Conservation (phyloP, 2,113 vertebrate genomes). For the Cariama cristata region DNA sequence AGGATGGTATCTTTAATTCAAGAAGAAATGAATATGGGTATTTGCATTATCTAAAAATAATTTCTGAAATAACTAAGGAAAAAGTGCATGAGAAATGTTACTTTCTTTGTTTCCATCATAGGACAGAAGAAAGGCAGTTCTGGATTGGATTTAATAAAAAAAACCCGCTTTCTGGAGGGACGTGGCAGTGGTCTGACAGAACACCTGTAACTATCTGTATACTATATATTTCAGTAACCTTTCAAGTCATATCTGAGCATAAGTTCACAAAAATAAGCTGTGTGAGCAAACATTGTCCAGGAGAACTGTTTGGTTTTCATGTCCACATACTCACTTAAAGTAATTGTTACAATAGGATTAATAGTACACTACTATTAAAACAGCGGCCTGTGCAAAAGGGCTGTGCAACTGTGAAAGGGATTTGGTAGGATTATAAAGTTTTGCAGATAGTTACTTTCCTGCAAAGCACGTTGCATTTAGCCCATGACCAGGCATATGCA, state of each 20-base stretch:
- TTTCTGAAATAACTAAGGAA: neutral
- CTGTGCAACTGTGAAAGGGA: neutral
- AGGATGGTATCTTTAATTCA: neutral
- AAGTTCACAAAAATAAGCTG: neutral
- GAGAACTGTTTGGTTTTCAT: neutral
- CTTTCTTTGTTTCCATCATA: conserved; percentile 33
- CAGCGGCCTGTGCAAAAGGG: neutral
- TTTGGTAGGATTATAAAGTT: neutral
- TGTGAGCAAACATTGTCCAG: neutral
- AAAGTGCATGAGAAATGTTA: neutral
- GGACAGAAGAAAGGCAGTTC: conserved; percentile 88
- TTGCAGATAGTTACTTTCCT: neutral
- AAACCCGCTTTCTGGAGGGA: conserved; percentile 79
- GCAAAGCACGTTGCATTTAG: neutral
- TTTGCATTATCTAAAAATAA: neutral
- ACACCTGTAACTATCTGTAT: conserved; percentile 82
- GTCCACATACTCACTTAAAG: neutral
- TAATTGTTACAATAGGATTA: neutral
- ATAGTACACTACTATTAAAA: neutral
- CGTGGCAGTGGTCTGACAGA: conserved; percentile 93
- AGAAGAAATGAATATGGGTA: neutral
- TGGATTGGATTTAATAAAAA: conserved; percentile 96
- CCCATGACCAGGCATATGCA: neutral
- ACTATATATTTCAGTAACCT: neutral
- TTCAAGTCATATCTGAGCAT: neutral